Evolutionary conservation across 2,888 invertebrate species (phyloP), one percentile per base, ranked within the genome.

Genomic region (Aquatica leii): DNA sequence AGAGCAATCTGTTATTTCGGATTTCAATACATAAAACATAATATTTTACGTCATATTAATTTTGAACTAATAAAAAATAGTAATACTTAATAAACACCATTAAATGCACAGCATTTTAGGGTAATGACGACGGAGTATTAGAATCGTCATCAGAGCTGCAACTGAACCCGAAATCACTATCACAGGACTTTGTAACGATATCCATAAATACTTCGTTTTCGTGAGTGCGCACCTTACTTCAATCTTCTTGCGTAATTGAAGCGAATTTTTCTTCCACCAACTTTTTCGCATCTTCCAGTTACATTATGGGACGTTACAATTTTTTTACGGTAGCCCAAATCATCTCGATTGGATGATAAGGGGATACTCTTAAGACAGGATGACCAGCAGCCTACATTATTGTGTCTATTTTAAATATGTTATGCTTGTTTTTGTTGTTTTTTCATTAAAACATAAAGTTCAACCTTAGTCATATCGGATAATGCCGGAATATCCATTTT

Each of bases 251-350:
- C 17, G 43, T 15, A 15, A 43, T 14, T 43, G 43, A 12, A 17
- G 14, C 37, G 9, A 37, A 37, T 37, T 12, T 11, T 37, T 37
- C 48, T 24, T 24, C 6, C 24, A 6, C 24, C 18, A 46, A 46
- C n/a, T 18, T 15, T 46, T 46, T 18, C 20, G 46, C 18, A 46
- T 46, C 11, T 46, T 46, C 46, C 1, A 8, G 43, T 15, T 43
- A 43, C 4, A 17, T 40, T 40, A 40, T 40, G 40, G 40, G 48
- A 48, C 1, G 48, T 3, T 2, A 48, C 17, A 48, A 20, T 15
- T 15, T 48, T 48, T 48, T 18, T 18, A 43, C 43, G 5, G 43
- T 43, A 14, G 14, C 43, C n/a, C 43, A 20, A 48, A 20, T 49
- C 24, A 49, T 24, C 8, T 8, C 18, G 18, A 49, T 49, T 24